Evolutionary conservation across 2,888 invertebrate species (phyloP).

Genomic region (Drosophila lutescens): DNA sequence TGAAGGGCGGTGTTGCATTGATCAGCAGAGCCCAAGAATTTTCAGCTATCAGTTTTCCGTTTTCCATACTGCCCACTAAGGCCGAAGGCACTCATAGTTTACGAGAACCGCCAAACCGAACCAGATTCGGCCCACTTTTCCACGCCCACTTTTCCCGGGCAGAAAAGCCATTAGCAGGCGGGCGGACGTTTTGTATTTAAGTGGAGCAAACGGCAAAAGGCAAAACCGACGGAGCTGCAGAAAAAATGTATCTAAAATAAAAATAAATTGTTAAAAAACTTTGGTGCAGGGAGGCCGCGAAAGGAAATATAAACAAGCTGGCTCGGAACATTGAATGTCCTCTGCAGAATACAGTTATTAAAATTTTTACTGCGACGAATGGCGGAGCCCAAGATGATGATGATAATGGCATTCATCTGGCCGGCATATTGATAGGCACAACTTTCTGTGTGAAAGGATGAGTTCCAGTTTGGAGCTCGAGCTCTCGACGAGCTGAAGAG

Average conservation of each 20-base stretch:
- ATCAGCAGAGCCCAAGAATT: conserved; percentile 36
- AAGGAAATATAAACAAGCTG: conserved; percentile 52
- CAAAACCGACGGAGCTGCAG: conserved; percentile 8
- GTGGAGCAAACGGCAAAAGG: conserved; percentile 39
- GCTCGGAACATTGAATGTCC: conserved; percentile 45
- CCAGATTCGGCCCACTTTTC: conserved; percentile 6
- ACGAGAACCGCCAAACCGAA: conserved; percentile 43
- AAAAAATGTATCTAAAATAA: conserved; percentile 44
- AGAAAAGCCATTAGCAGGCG: conserved; percentile 55
- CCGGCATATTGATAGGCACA: conserved; percentile 63
- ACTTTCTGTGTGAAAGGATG: conserved; percentile 38
- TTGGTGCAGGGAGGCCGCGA: conserved; percentile 33
- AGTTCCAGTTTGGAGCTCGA: background rate
- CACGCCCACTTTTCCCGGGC: conserved; percentile 12
- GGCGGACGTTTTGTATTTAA: conserved; percentile 53
- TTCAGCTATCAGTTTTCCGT: conserved; percentile 44
- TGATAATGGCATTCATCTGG: conserved; percentile 39
- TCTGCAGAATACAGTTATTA: conserved; percentile 53
- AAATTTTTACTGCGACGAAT: conserved; percentile 46
- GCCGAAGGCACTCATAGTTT: conserved; percentile 47
- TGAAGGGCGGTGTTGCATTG: conserved; percentile 20
- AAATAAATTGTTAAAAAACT: conserved; percentile 46
- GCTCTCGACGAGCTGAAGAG: conserved; percentile 44
- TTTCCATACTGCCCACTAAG: conserved; percentile 23
- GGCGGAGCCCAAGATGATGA: conserved; percentile 37